A percentile compares a stretch with the other conserved stretches of the same genome.
Conservation (phyloP, 2,888 invertebrate species). For the Cloeon dipterum region DNA sequence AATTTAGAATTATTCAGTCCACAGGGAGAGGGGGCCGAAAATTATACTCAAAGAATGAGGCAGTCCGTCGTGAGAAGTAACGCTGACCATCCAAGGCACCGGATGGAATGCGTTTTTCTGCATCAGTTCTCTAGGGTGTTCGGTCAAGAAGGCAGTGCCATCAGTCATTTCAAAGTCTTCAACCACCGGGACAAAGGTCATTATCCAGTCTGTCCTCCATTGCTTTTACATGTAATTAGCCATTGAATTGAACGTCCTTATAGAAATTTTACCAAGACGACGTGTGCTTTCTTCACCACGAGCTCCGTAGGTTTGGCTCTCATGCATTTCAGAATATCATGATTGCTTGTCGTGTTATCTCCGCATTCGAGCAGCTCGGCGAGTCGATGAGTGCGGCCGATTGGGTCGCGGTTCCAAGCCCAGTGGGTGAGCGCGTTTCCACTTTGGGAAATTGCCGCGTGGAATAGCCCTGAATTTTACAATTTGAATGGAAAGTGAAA, state of each 20-base stretch:
- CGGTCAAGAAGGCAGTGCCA: not conserved
- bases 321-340: constrained; percentile 2
- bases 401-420: constrained; percentile 1
- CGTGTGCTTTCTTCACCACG: constrained; percentile 2
- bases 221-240: not conserved
- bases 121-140: constrained; percentile 1
- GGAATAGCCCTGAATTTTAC: constrained; percentile 1
- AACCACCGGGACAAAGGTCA: constrained; percentile 2
- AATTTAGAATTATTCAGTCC: not conserved
- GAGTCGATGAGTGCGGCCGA: not conserved
- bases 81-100: constrained; percentile 4
- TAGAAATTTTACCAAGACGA: not conserved
- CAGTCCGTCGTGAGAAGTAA: constrained; percentile 1
- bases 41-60: constrained; percentile 3
- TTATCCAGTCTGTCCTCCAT: not conserved
- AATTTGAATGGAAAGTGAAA: too few species aligned
- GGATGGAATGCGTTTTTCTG: not conserved
- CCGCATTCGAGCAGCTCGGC: constrained; percentile 3
- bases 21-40: not conserved
- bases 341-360: not conserved
- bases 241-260: constrained; percentile 2
- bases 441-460: constrained; percentile 1
- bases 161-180: too few species aligned
- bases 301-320: not conserved
- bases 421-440: constrained; percentile 3